Conservation (phyloP, 2,113 vertebrate genomes). For the Rissa tridactyla region DNA sequence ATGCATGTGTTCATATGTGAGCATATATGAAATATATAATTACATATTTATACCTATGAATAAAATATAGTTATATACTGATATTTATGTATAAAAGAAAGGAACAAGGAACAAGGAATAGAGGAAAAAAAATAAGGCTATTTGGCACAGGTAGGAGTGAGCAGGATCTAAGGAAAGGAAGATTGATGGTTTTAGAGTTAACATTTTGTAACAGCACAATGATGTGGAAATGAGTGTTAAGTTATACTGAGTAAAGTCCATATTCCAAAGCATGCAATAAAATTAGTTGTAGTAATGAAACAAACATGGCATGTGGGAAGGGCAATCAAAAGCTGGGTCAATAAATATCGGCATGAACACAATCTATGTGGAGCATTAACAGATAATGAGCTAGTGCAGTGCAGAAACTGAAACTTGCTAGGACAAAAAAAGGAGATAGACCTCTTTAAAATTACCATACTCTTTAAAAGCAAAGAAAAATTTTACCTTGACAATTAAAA, state of each 20-base stretch:
- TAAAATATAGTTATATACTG: background rate
- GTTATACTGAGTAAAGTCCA: background rate
- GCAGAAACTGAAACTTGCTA: background rate
- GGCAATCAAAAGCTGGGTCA: background rate
- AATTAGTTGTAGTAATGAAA: background rate
- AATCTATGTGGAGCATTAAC: background rate
- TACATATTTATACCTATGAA: background rate
- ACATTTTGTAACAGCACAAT: background rate
- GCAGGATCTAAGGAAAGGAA: background rate
- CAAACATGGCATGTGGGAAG: background rate
- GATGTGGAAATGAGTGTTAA: background rate
- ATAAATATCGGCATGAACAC: background rate
- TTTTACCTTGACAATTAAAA: background rate
- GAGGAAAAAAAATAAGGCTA: background rate
- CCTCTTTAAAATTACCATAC: background rate
- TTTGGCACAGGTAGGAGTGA: background rate
- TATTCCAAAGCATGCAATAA: background rate
- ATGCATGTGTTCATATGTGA: fast-evolving
- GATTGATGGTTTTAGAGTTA: background rate
- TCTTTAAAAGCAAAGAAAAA: background rate
- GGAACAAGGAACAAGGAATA: background rate
- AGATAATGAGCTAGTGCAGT: background rate
- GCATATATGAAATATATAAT: background rate
- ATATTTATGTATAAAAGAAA: background rate
- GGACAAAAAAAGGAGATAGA: background rate